These are phyloP conservation scores for Contarinia nasturtii DNA, from an alignment of 1,140 invertebrate genomes.

Conservation along the genomic window DNA sequence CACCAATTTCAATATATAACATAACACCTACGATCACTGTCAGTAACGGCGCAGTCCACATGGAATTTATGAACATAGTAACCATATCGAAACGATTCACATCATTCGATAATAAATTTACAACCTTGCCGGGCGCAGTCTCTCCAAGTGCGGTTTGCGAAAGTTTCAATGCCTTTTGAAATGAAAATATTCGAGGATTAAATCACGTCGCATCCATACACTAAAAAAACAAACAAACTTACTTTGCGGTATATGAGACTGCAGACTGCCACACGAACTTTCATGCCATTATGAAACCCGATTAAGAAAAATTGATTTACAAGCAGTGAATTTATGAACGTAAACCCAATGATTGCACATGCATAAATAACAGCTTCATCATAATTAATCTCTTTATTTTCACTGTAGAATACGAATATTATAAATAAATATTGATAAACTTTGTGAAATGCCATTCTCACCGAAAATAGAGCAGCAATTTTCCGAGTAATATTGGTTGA, in stretches of 20 bases:
- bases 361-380: conserved; percentile 33
- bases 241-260: conserved; percentile 49
- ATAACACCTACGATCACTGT: conserved; percentile 20
- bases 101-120: conserved; percentile 48
- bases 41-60: conserved; percentile 33
- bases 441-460: conserved; percentile 1
- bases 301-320: conserved; percentile 39
- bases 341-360: conserved; percentile 31
- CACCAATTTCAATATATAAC: conserved; percentile 25
- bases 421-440: too few species aligned
- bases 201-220: too few species aligned
- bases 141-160: conserved; percentile 46
- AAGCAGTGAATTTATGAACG: conserved; percentile 27
- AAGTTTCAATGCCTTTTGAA: conserved; percentile 20
- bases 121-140: conserved; percentile 53
- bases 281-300: conserved; percentile 39
- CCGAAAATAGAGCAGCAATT: conserved; percentile 2
- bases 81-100: conserved; percentile 23
- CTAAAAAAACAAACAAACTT: conserved; percentile 34
- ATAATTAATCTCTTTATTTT: conserved; percentile 13
- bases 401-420: conserved; percentile 7
- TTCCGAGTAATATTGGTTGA: background rate
- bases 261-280: conserved; percentile 36
- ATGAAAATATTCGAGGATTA: background rate
- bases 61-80: conserved; percentile 20